A percentile compares a stretch with the other conserved stretches of the same genome.
These are phyloP conservation scores for Lacerta viridis DNA, from an alignment of 2,797 vertebrate genomes.

Conservation along the genomic window DNA sequence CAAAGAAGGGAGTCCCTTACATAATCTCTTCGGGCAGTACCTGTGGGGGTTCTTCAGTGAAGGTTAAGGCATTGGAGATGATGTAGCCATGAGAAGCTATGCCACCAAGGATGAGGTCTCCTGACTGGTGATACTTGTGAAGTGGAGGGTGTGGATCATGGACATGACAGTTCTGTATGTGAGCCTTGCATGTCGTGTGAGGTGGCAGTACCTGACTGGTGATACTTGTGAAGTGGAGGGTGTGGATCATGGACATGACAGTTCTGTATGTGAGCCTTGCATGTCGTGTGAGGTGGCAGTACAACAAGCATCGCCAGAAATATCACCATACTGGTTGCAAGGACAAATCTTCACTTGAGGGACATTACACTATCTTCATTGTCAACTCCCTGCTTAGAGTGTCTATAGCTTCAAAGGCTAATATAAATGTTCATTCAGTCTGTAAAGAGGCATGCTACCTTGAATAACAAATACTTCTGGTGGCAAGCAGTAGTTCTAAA, in stretches of 20 bases:
- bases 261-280: not conserved
- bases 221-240: too few relatives aligned
- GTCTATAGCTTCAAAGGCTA: not conserved
- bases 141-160: too few relatives aligned
- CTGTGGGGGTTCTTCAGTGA: not conserved
- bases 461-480: not conserved
- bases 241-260: too few relatives aligned
- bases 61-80: not conserved
- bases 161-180: too few relatives aligned
- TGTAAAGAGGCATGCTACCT: not conserved
- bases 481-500: not conserved
- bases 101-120: not conserved
- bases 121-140: not conserved
- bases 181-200: not conserved
- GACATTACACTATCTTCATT: not conserved
- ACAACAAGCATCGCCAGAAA: not conserved
- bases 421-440: not conserved
- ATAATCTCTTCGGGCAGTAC: not conserved
- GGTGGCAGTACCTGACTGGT: not conserved
- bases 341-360: not conserved
- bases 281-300: not conserved
- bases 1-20: not conserved
- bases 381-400: too few relatives aligned
- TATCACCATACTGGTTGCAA: not conserved
- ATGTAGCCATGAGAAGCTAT: not conserved